phyloP scores from a whole-genome alignment of 2,797 vertebrate genomes.

The Sitta carolinensis region DNA sequence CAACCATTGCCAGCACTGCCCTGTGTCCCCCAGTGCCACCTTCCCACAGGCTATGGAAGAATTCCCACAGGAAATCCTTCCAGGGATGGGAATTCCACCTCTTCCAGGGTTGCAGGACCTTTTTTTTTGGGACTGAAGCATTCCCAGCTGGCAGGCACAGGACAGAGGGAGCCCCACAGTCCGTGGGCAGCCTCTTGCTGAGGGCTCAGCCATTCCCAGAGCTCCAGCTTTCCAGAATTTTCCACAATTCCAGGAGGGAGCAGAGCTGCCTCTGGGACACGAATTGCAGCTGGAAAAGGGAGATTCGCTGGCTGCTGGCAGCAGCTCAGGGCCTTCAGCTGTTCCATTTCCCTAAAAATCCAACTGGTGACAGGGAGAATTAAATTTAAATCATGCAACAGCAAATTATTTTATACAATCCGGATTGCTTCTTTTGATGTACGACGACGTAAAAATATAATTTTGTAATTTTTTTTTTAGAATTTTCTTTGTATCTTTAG shows the following conservation, averaged over 20 bases:
- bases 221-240: no score
- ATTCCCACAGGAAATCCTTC: no score
- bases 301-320: neutral
- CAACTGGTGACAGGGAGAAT: no score
- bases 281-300: rapidly evolving
- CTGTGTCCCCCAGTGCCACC: neutral
- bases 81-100: neutral
- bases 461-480: no score
- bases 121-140: neutral
- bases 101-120: neutral
- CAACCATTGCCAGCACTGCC: neutral
- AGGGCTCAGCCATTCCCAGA: rapidly evolving
- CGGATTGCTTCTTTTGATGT: no score
- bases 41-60: neutral
- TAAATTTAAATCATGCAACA: no score
- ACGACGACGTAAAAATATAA: no score
- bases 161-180: neutral
- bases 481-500: no score
- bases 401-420: no score
- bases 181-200: no score
- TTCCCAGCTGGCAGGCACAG: rapidly evolving
- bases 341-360: neutral
- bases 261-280: neutral
- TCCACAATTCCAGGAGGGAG: neutral
- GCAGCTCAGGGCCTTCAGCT: neutral